These are phyloP conservation scores for Sphyrna mokarran DNA, from an alignment of 2,113 vertebrate species.

Conservation along the genomic window DNA sequence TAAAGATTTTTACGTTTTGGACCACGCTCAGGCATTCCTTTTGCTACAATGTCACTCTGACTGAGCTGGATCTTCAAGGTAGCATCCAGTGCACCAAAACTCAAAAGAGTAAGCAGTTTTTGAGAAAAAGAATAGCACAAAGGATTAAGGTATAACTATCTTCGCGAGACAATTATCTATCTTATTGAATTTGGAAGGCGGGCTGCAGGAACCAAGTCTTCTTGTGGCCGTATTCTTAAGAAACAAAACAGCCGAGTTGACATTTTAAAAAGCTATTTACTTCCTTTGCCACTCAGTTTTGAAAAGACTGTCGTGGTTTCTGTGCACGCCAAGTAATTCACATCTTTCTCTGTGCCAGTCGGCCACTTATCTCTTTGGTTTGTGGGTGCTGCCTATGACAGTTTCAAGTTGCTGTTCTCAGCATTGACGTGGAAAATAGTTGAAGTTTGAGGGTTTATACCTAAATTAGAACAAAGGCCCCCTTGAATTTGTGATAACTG, in stretches of 20 bases:
- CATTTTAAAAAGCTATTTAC: slow-evolving; percentile 32
- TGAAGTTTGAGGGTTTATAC: neutral
- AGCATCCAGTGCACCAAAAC: neutral
- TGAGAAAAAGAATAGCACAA: neutral
- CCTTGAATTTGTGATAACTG: neutral
- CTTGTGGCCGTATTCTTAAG: slow-evolving; percentile 9
- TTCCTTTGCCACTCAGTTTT: slow-evolving; percentile 26
- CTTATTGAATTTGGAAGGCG: neutral
- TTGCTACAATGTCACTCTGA: neutral
- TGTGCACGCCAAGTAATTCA: neutral
- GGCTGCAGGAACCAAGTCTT: neutral
- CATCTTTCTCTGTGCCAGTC: neutral
- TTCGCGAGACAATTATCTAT: neutral
- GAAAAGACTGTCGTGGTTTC: slow-evolving; percentile 24
- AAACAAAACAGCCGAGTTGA: slow-evolving; percentile 23
- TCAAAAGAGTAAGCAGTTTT: neutral
- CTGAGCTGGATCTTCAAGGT: neutral
- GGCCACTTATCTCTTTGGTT: slow-evolving; percentile 33
- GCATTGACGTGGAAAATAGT: neutral
- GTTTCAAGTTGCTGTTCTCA: slow-evolving; percentile 30
- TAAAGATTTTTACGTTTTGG: neutral
- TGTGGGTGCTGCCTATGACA: slow-evolving; percentile 15
- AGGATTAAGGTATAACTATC: neutral
- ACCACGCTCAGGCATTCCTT: neutral
- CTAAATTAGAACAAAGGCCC: neutral